phyloP scores from a whole-genome alignment of 2,113 vertebrate species.

The Pampusana beccarii region DNA sequence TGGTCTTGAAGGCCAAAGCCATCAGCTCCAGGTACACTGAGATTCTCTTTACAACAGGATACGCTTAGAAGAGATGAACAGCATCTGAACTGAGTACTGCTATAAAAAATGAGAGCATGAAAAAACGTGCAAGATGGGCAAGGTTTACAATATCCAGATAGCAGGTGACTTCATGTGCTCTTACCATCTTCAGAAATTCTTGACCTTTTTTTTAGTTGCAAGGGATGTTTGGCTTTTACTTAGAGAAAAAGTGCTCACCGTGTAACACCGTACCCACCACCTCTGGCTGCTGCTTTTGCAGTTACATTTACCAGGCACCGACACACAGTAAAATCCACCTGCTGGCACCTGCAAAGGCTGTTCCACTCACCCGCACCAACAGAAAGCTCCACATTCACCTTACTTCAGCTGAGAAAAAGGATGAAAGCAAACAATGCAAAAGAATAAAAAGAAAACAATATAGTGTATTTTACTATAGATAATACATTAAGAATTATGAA shows the following conservation, averaged over 20 bases:
- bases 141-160: background rate
- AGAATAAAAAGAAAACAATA: background rate
- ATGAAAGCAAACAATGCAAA: background rate
- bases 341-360: background rate
- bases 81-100: background rate
- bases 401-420: background rate
- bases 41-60: background rate
- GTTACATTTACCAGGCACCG: rapidly evolving
- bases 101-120: background rate
- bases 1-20: background rate
- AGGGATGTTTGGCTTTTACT: background rate
- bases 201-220: background rate
- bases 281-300: background rate
- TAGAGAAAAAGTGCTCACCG: rapidly evolving
- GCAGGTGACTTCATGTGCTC: rapidly evolving
- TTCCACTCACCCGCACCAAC: background rate
- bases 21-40: background rate
- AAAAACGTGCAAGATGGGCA: background rate
- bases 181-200: background rate
- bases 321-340: background rate
- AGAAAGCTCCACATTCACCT: background rate
- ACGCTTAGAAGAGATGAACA: background rate
- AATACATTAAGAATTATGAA: background rate
- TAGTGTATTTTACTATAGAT: background rate
- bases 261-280: background rate